Percentiles rank a stretch among this genome's conserved stretches.
Evolutionary conservation across 2,888 invertebrate genomes (phyloP).

Genomic region (Suillia variegata): DNA sequence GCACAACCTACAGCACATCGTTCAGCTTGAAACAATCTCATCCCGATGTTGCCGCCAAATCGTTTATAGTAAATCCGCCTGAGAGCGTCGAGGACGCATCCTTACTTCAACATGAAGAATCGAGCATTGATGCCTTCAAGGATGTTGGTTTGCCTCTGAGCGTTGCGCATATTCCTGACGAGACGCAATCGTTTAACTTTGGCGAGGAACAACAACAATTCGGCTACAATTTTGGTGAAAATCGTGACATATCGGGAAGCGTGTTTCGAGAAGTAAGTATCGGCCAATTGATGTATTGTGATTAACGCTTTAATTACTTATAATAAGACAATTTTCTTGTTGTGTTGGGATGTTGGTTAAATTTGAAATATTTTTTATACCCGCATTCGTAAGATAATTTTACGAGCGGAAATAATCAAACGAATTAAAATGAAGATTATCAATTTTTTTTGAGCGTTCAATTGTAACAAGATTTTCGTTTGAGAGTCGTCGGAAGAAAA

Average conservation of each 20-base stretch:
- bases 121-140: not conserved
- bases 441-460: no score
- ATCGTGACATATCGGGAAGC: slow-evolving; percentile 23
- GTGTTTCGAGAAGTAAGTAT: slow-evolving; percentile 36
- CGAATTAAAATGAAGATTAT: no score
- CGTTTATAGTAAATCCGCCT: not conserved
- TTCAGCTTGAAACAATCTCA: slow-evolving; percentile 56
- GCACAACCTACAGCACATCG: slow-evolving; percentile 35
- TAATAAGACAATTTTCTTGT: no score
- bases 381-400: no score
- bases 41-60: slow-evolving; percentile 44
- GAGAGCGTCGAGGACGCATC: not conserved
- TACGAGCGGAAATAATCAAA: no score
- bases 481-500: no score
- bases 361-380: no score
- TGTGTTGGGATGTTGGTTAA: no score
- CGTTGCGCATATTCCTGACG: not conserved
- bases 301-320: no score
- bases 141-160: not conserved
- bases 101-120: not conserved
- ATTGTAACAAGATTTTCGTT: no score
- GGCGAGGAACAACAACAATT: slow-evolving; percentile 32
- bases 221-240: slow-evolving; percentile 35
- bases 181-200: slow-evolving; percentile 14
- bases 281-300: no score